Evolutionary conservation across 2,888 invertebrate species (phyloP), one percentile per base, ranked within the genome.

Genomic region (Scaptomyza polygonia): DNA sequence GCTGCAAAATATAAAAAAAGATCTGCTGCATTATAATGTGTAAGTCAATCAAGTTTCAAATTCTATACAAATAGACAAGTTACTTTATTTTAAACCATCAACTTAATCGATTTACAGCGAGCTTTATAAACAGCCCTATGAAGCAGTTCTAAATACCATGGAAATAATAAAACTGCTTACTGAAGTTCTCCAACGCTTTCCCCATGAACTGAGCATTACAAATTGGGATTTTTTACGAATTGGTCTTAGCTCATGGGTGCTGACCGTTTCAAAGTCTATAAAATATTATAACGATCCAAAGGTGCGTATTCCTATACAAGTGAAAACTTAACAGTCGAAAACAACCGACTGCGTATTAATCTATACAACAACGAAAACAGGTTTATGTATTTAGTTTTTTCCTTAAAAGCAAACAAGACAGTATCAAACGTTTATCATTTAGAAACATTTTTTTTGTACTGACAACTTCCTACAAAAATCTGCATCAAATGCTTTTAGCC

Each of bases 151-250:
- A 12, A 78, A 85, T 58, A 82, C 88, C 6, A 84, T 90, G 14
- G 91, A 91, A 69, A 85, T 88, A 29, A 90, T 91, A 1, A 88
- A 90, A 57, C 77, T 92, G n/a, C 67, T 92, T 5, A 80, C 70
- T 4, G 85, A 89, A 65, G 70, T 90, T 1, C 44, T 92, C 5
- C 59, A 68, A n/a, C 79, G 87, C 14, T 90, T 90, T 66, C 89
- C 91, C 3, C 73, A 85, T 59, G 88, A 91, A 66, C 65, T 91
- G 18, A 78, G 77, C 25, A 84, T 90, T 8, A 89, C 92, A 70
- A 93, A 94, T 78, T 96, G 97, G 96, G 97, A 97, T 92, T 94
- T 95, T 88, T 92, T 94, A 75, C 93, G 95, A 73, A 94, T 97
- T 88, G 93, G 94, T 55, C 91, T 96, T 30, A 94, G 94, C 64